phyloP scores from a whole-genome alignment of 2,113 vertebrate species.

The Vireo altiloquus region DNA sequence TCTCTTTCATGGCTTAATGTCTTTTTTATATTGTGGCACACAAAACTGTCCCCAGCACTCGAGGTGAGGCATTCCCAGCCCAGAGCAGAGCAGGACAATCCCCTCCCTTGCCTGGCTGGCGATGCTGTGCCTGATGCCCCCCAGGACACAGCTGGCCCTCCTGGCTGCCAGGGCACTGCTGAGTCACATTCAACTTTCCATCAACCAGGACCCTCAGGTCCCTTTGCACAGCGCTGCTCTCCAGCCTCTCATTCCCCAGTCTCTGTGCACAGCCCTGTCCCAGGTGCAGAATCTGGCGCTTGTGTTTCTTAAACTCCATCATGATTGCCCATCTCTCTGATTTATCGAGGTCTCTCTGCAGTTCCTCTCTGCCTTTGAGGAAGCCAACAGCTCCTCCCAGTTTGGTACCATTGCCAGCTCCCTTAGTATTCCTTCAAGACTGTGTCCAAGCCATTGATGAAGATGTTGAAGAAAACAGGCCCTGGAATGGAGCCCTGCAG shows the following conservation, averaged over 20 bases:
- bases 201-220: neutral
- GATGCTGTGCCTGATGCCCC: neutral
- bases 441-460: neutral
- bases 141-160: neutral
- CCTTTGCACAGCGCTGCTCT: neutral
- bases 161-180: neutral
- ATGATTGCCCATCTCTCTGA: neutral
- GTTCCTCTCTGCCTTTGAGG: neutral
- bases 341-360: neutral
- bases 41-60: neutral
- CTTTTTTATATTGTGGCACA: neutral
- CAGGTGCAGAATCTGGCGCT: fast-evolving
- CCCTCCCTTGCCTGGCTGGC: fast-evolving
- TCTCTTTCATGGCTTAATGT: fast-evolving
- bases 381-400: neutral
- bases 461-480: neutral
- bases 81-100: neutral
- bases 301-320: neutral
- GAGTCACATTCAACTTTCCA: neutral
- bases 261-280: fast-evolving
- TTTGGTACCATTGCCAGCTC: neutral
- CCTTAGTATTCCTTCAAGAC: neutral
- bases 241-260: neutral
- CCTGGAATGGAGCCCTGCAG: neutral
- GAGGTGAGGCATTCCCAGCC: neutral